Base-by-base conservation (phyloP, 1,140 invertebrate species). In the Drosophila willistoni region DNA sequence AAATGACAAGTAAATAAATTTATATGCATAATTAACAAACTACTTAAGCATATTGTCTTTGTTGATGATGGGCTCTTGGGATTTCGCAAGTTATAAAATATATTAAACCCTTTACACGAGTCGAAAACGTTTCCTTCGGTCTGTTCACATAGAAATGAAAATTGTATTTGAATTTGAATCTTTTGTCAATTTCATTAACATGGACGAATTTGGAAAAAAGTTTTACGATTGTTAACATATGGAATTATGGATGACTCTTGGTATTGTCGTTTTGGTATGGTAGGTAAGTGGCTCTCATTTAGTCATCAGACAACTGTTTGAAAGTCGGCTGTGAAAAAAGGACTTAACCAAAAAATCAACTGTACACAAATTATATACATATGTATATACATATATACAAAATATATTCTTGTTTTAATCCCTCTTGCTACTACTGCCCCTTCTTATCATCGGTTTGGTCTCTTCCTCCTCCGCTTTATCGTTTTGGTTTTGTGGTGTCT, bases 401-500 rank as follows among this genome's bases (percentile, higher is more conserved):
- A 47, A 47, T 47, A 47, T 51, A 14, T 51, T 51, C 44, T 51
- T 51, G 33, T 39, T 39, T 41, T 19, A 22, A 22, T 41, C 57
- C 34, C 34, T 7, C 22, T 19, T 14, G 3, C 22, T 25, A 17
- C n/a, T 14, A 14, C 14, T 5, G 2, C 9, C 19, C 25, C 13
- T 19, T 9, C 7, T 10, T 33, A 33, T 22, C 57, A 42, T 51
- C 44, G 19, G 9, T 7, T 51, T 51, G 44, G 44, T 1, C 54
- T 25, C 63, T 34, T 33, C 29, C 17, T 60, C 34, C 14, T 65
- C 55, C 19, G 39, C 34, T 51, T 59, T 64, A 65, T 71, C 42
- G 62, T 59, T 59, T n/a, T 59, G 56, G 56, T 59, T 68, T 55
- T 71, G 68, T 55, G 66, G 39, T 61, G 22, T 51, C 59, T 54